These are phyloP conservation scores for Furcifer pardalis DNA, from an alignment of 2,797 vertebrate genomes.

Conservation along the genomic window DNA sequence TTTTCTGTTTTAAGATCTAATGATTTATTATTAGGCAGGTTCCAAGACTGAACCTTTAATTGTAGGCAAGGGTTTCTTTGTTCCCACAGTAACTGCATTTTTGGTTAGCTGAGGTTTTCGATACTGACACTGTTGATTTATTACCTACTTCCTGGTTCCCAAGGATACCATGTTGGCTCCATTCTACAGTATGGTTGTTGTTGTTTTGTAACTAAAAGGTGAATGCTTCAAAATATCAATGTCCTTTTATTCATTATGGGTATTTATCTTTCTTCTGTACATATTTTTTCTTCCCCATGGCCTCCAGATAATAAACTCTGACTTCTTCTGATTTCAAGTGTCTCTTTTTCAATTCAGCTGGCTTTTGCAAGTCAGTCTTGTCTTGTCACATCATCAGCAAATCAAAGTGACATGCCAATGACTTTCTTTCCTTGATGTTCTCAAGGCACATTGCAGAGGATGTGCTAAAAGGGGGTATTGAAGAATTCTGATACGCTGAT, in stretches of 20 bases:
- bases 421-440: not conserved
- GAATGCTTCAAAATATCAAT: conserved; percentile 41
- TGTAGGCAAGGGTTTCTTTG: conserved; percentile 12
- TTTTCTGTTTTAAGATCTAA: not conserved
- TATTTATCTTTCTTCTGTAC: not conserved
- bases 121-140: conserved; percentile 66
- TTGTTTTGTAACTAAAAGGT: conserved; percentile 62
- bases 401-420: not conserved
- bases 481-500: not conserved
- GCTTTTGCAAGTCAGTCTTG: conserved; percentile 10
- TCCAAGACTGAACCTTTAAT: not conserved
- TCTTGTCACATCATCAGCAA: not conserved
- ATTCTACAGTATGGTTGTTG: conserved; percentile 52
- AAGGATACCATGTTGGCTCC: conserved; percentile 61
- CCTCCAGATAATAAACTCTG: conserved; percentile 27
- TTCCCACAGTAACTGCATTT: conserved; percentile 32
- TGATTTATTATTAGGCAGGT: not conserved
- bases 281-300: conserved; percentile 28
- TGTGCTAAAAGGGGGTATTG: not conserved
- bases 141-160: conserved; percentile 65
- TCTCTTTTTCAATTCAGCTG: not conserved
- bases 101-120: conserved; percentile 55
- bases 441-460: not conserved
- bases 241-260: conserved; percentile 5
- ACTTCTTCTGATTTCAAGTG: not conserved